These are phyloP conservation scores for Gallinago media DNA, from an alignment of 2,113 vertebrate genomes.

Conservation along the genomic window DNA sequence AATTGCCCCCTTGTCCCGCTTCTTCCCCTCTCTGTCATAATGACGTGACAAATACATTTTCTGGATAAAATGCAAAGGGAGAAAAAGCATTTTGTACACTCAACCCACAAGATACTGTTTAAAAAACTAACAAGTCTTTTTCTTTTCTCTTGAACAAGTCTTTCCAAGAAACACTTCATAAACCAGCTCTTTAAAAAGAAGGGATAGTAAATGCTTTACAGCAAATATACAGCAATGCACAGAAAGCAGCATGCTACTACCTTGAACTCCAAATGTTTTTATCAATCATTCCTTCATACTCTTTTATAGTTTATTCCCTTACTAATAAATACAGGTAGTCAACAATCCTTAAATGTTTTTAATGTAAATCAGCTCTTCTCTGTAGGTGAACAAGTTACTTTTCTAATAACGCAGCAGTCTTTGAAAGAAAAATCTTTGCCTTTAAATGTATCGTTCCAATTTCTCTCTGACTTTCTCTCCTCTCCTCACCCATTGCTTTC, in stretches of 20 bases:
- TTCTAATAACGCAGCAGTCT: not conserved
- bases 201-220: slow-evolving; percentile 23
- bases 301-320: not conserved
- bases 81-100: not conserved
- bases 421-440: not conserved
- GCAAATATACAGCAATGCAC: not conserved
- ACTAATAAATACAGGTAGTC: slow-evolving; percentile 6
- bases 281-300: not conserved
- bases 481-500: not conserved
- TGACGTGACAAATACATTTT: not conserved
- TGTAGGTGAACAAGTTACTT: not conserved
- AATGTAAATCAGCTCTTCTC: not conserved
- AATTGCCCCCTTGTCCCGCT: not conserved
- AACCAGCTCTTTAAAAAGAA: slow-evolving; percentile 42
- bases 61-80: not conserved
- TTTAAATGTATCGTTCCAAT: not conserved
- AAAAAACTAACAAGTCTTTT: slow-evolving; percentile 7
- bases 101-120: not conserved
- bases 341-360: not conserved
- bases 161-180: slow-evolving; percentile 63
- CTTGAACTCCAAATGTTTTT: slow-evolving; percentile 5
- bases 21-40: not conserved
- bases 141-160: slow-evolving; percentile 13
- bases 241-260: slow-evolving; percentile 14
- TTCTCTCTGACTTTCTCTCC: not conserved